A percentile compares a stretch with the other conserved stretches of the same genome.
Conservation (phyloP, 2,888 invertebrate genomes). For the Leptinotarsa juncta region DNA sequence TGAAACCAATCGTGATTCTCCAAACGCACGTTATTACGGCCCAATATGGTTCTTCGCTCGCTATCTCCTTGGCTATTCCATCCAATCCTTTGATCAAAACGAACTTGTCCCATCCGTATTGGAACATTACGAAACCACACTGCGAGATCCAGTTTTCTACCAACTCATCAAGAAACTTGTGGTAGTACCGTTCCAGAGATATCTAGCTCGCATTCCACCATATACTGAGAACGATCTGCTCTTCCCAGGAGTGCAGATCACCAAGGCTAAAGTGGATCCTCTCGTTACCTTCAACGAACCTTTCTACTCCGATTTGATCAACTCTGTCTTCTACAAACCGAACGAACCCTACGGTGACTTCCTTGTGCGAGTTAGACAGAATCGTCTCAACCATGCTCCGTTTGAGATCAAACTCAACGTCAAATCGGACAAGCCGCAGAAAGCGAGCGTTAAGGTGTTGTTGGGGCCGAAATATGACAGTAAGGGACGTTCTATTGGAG, state of each 20-base stretch:
- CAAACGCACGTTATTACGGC: slow-evolving; percentile 72
- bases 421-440: slow-evolving; percentile 69
- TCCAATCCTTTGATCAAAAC: slow-evolving; percentile 58
- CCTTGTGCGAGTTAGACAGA: slow-evolving; percentile 69
- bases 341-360: slow-evolving; percentile 63
- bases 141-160: slow-evolving; percentile 78
- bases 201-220: slow-evolving; percentile 70
- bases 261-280: slow-evolving; percentile 72
- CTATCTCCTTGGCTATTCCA: slow-evolving; percentile 69
- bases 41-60: slow-evolving; percentile 67
- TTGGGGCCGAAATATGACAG: slow-evolving; percentile 77
- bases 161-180: slow-evolving; percentile 74
- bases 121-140: slow-evolving; percentile 73
- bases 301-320: slow-evolving; percentile 72
- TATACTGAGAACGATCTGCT: slow-evolving; percentile 74
- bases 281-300: slow-evolving; percentile 78
- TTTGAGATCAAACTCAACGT: slow-evolving; percentile 73
- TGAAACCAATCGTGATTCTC: slow-evolving; percentile 73
- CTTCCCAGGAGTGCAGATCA: slow-evolving; percentile 71
- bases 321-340: slow-evolving; percentile 67
- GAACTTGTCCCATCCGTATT: slow-evolving; percentile 71
- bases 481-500: slow-evolving; percentile 66
- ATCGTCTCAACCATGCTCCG: slow-evolving; percentile 76
- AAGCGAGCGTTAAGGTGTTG: slow-evolving; percentile 74
- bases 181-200: slow-evolving; percentile 69